Evolutionary conservation across 2,888 invertebrate genomes (phyloP).

Genomic region (Chrysolina oricalcia): DNA sequence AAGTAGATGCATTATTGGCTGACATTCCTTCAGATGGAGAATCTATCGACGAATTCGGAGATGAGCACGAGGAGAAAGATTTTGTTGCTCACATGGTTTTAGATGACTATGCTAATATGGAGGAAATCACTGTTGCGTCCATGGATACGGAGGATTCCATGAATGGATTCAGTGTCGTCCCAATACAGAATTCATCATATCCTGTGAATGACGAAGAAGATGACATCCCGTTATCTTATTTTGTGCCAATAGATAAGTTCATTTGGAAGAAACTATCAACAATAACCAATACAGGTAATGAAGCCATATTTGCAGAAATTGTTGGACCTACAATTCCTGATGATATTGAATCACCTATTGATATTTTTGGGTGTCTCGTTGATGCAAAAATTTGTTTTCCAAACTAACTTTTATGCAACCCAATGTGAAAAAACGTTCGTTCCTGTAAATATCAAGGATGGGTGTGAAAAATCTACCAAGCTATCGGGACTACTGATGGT

Average conservation of each 20-base stretch:
- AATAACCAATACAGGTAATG: slow-evolving; percentile 3
- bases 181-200: slow-evolving; percentile 2
- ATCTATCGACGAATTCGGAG: background rate
- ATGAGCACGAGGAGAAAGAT: slow-evolving; percentile 8
- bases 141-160: background rate
- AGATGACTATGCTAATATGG: background rate
- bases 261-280: background rate
- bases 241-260: slow-evolving; percentile 1
- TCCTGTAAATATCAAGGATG: background rate
- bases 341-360: slow-evolving; percentile 8
- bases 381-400: background rate
- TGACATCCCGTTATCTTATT: background rate
- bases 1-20: slow-evolving; percentile 15
- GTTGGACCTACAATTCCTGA: slow-evolving; percentile 1
- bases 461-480: background rate
- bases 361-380: slow-evolving; percentile 8
- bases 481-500: background rate
- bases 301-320: background rate
- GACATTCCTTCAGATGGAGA: slow-evolving; percentile 18
- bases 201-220: slow-evolving; percentile 1
- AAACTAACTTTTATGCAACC: background rate
- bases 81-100: background rate
- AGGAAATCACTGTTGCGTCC: slow-evolving; percentile 8
- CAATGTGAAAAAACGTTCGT: background rate
- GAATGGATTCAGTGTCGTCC: background rate